Base-by-base conservation (phyloP, 23 tunicate species). In the Ciona savignyi region DNA sequence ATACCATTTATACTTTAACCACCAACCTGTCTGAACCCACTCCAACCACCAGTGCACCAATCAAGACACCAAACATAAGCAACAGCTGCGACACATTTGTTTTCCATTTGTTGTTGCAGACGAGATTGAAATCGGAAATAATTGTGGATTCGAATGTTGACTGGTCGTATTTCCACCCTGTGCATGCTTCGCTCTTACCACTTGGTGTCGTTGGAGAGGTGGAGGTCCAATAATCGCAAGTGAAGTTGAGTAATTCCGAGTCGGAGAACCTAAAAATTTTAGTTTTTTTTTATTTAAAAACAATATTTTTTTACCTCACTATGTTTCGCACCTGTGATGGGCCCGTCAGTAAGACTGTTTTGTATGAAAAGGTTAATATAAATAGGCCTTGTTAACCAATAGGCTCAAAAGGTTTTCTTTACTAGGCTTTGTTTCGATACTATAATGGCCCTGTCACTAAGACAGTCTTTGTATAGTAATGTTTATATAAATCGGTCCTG, bases 61-160 rank as follows among this genome's bases (percentile, higher is more conserved):
- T 22, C 21, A 81, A 72, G 9, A 91, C 80, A 0, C 97, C 97
- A 71, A 91, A 29, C 97, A 90, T 90, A 25, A 90, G 30, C 70
- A 85, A 48, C 49, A 85, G 60, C 49, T 88, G 96, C 2, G 96
- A 62, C 19, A 88, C 28, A 28, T 77, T 31, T 66, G 76, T 66
- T 27, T 60, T 74, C 96, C 96, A 88, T 56, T 61, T 60, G 32
- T 75, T 32, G 11, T 62, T 78, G 66, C 96, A 88, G 2, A 88
- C 87, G n/a, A 88, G 81, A 65, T 88, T 63, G 60, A 88, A 88
- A 65, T 88, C 96, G 27, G 86, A 85, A 1, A 82, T 76, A 22
- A 84, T 78, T 33, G 96, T 81, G 27, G 79, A 69, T 32, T 60
- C 11, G 61, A 76, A 83, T 2, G 67, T 35, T 68, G 80, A 33